Percentiles rank a stretch among this genome's conserved stretches.
Evolutionary conservation across 2,113 vertebrate species (phyloP).

Genomic region (Forbesichthys papilliferus): DNA sequence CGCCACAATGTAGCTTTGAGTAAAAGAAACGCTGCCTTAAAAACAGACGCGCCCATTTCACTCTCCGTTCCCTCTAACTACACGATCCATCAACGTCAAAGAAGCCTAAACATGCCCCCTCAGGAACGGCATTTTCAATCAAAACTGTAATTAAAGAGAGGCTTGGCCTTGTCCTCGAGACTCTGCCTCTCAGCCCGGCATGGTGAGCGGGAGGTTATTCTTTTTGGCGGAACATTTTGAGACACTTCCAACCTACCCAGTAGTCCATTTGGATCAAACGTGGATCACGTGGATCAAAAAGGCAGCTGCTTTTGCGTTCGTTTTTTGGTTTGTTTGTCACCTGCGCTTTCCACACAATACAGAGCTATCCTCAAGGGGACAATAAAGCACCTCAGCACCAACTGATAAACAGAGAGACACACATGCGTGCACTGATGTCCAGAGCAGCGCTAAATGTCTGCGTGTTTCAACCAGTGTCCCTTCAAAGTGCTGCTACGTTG

Average conservation of each 20-base stretch:
- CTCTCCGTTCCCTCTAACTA: conserved; percentile 35
- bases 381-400: conserved; percentile 32
- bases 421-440: conserved; percentile 58
- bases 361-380: conserved; percentile 52
- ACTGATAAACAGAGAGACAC: conserved; percentile 30
- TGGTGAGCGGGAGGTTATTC: too few relatives aligned
- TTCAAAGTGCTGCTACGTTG: conserved; percentile 64
- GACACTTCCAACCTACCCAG: too few relatives aligned
- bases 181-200: too few relatives aligned
- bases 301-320: too few relatives aligned
- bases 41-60: conserved; percentile 18
- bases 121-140: not conserved
- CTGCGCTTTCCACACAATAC: conserved; percentile 53
- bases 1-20: too few relatives aligned
- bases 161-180: too few relatives aligned
- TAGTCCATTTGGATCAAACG: too few relatives aligned
- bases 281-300: too few relatives aligned
- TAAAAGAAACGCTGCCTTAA: conserved; percentile 2
- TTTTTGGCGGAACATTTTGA: too few relatives aligned
- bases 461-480: conserved; percentile 31
- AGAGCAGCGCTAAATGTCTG: conserved; percentile 60
- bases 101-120: conserved; percentile 56
- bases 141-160: too few relatives aligned
- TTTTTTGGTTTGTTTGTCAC: conserved; percentile 43
- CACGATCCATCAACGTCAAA: conserved; percentile 70